These are phyloP conservation scores for Allophyes oxyacanthae DNA, from an alignment of 2,888 invertebrate genomes.

Conservation along the genomic window DNA sequence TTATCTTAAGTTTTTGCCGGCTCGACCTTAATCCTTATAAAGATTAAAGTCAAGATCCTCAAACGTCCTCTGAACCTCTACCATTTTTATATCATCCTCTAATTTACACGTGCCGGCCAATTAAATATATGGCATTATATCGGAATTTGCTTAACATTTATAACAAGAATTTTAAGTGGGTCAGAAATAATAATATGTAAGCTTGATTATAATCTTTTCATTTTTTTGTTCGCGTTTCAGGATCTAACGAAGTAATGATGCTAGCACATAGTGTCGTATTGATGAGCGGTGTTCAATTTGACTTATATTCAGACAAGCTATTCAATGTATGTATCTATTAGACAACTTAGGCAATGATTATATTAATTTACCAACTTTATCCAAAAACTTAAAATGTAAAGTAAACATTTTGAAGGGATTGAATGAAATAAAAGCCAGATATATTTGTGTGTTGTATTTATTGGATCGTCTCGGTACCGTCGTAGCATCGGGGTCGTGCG, in stretches of 20 bases:
- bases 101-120: constrained; percentile 82
- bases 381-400: constrained; percentile 33
- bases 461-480: constrained; percentile 68
- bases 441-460: constrained; percentile 76
- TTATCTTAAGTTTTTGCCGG: constrained; percentile 67
- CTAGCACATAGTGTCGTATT: too few relatives aligned
- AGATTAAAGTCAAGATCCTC: constrained; percentile 69
- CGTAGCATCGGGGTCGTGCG: constrained; percentile 71
- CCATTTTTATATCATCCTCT: constrained; percentile 75
- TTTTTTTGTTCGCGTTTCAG: constrained; percentile 32
- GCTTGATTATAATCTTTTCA: constrained; percentile 46
- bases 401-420: constrained; percentile 49
- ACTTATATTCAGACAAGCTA: too few relatives aligned
- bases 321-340: too few relatives aligned
- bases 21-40: constrained; percentile 71
- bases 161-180: constrained; percentile 63
- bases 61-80: constrained; percentile 68
- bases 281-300: too few relatives aligned
- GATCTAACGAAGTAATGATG: constrained; percentile 1
- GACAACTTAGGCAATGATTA: too few relatives aligned
- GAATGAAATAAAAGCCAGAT: constrained; percentile 69
- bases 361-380: too few relatives aligned
- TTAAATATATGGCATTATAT: constrained; percentile 73
- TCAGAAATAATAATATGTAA: constrained; percentile 54
- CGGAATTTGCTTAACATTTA: constrained; percentile 67